Base-by-base conservation (phyloP, 2,888 invertebrate genomes). In the Unio delphinus region DNA sequence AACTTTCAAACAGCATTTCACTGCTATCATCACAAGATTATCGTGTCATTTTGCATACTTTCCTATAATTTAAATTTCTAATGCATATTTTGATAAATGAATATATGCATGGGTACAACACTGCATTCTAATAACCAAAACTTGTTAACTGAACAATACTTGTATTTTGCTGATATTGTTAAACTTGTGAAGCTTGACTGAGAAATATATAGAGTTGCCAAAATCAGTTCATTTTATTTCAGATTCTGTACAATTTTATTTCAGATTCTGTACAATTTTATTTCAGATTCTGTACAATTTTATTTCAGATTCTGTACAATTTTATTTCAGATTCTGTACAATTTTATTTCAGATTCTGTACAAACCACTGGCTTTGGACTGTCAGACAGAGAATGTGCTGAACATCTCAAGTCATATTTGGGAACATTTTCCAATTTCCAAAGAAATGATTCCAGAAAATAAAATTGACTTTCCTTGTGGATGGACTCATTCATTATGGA, bases 391-490 rank as follows among this genome's bases (percentile, higher is more conserved):
- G 74, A 74, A 65, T 57, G 64, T 26, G 65, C 69, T 59, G 71
- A 74, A 59, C 28, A 69, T 23, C 26, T 74, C 34, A 72, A 71
- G 71, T 74, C 69, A 0, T 73, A 45, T 58, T 26, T 73, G 55
- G 67, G 73, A 8, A 65, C 61, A 55, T 73, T 72, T 55, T 65
- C 72, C 17, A 61, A 57, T 73, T n/a, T 64, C 73, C 3, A 73
- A 73, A 58, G 73, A 73, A 58, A 73, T 70, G 73, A 69, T 69
- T 20, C 64, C 73, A 15, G 67, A 61, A 26, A 67, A 73, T 55
- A 18, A 67, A 20, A 23, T 61, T n/a, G 69, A 73, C 34, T 63
- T 63, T 70, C 18, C 67, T 73, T 15, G 34, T 34, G 3, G 67
- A 73, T 67, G 69, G 67, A 26, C 54, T 73, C 20, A 45, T 73